Evolutionary conservation across 2,888 invertebrate species (phyloP), one percentile per base, ranked within the genome.

Genomic region (Acronicta alni): DNA sequence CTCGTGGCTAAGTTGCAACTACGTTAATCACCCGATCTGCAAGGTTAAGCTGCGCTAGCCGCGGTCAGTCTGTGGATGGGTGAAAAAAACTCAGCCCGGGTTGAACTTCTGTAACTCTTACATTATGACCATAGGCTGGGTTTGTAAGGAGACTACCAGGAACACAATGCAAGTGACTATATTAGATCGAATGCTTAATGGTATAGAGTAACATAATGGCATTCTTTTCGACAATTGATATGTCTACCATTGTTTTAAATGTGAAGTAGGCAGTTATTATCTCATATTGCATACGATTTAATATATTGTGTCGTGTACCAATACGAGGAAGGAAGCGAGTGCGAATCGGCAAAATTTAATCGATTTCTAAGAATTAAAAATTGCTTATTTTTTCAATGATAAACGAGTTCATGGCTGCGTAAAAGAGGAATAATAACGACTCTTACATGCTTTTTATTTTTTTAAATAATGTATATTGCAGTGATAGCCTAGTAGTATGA

Each of bases 191-290:
- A 72, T 74, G 53, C 41, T 59, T 64, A 56, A 63, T 66, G 62
- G 66, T 67, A 67, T 77, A 74, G 23, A 67, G 58, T 80, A 69
- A 64, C 80, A 78, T 75, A 74, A 80, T 76, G 73, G 62, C 71
- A 79, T 81, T 79, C 78, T 79, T 75, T 77, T 77, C 23, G 60
- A 64, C 68, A 77, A 71, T 67, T 76, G 77, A 75, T 73, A 70
- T 57, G 51, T 8, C 56, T 43, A 42, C 63, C 55, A 71, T 74
- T 79, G 76, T 80, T 73, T 48, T 45, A 43, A 51, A 52, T 55
- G 61, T 62, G 37, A 32, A 35, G 65, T 63, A 68, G 65, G 51
- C 72, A 56, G 57, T 65, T 62, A 35, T 58, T 54, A 67, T 54
- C 59, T 61, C 56, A 20, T 14, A 30, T 64, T 53, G 52, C 49